A percentile compares a stretch with the other conserved stretches of the same genome.
These are phyloP conservation scores for Melanotus villosus DNA, from an alignment of 2,888 invertebrate species.

Conservation along the genomic window DNA sequence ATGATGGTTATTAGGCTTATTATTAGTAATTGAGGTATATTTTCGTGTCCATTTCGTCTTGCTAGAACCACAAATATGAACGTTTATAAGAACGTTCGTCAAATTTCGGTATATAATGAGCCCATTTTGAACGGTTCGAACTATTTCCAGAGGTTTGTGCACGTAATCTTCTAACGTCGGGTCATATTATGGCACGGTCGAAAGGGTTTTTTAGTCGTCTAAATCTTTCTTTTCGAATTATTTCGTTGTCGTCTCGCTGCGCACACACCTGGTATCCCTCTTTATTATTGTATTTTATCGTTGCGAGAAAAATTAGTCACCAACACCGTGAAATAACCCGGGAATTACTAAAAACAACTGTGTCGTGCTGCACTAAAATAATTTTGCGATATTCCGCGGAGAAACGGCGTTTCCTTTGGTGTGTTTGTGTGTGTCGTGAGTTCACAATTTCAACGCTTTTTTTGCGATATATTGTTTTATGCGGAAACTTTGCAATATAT, in stretches of 20 bases:
- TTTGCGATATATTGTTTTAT: constrained; percentile 11
- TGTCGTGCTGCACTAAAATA: no score
- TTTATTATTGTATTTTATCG: constrained; percentile 37
- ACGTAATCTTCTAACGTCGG: constrained; percentile 46
- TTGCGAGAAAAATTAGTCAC: constrained; percentile 30
- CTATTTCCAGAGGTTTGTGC: constrained; percentile 39
- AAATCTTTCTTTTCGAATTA: constrained; percentile 46
- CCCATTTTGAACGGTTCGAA: not conserved
- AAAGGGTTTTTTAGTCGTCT: constrained; percentile 44
- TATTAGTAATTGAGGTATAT: constrained; percentile 11
- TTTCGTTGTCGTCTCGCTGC: constrained; percentile 43
- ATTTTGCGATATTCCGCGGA: no score
- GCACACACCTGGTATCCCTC: constrained; percentile 40
- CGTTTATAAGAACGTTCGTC: constrained; percentile 12
- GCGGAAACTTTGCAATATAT: constrained; percentile 20
- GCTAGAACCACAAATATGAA: constrained; percentile 17
- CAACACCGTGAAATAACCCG: not conserved
- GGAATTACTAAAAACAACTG: no score
- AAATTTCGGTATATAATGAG: constrained; percentile 17
- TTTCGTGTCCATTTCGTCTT: constrained; percentile 16
- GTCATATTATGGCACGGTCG: constrained; percentile 43
- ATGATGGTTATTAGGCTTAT: constrained; percentile 13
- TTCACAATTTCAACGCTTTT: not conserved
- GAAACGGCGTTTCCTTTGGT: not conserved
- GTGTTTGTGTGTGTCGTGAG: not conserved